Base-by-base conservation (phyloP, 2,888 invertebrate genomes). In the Ectobius pallidus region DNA sequence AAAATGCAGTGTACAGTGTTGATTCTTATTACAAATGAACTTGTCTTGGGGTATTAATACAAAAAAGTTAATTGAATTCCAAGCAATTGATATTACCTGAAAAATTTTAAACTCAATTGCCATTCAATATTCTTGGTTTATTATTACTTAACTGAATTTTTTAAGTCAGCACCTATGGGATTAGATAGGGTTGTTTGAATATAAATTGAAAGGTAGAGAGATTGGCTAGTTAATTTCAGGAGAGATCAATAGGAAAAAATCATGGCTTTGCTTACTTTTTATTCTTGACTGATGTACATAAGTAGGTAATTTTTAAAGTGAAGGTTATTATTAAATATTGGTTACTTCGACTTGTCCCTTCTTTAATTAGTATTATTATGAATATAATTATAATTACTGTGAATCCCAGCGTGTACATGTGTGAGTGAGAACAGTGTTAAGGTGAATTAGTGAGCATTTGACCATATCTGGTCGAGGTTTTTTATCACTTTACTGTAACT, bases 331-430 rank as follows among this genome's bases (percentile, higher is more conserved):
- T 76, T 75, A 74, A 77, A 74, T 76, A 76, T 76, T 76, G 75
- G 77, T 77, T 77, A 77, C 77, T 77, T 76, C 70, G 76, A 77
- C 77, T 77, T 77, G 77, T 77, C 77, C 77, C 75, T 70, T 73
- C 62, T 74, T 68, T 72, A 7, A 70, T 75, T 72, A 70, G 73
- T 74, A 75, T 34, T 34, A 34, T 34, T 34, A 34, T 34, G 72
- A 52, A 44, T 74, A 55, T 25, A 55, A 55, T 34, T 34, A 34
- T 46, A 14, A 58, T 58, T 58, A 30, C 32, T 32, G 30, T 58
- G 30, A 58, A 27, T 30, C 44, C 27, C 46, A 49, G 74, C 74
- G 75, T 75, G 74, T 76, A 46, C 72, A 70, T 74, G 69, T 74
- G 69, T 73, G 70, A 63, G 32, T 73, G 73, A 72, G 49, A n/a